Conservation (phyloP, 2,888 invertebrate species). For the Tridacna gigas region DNA sequence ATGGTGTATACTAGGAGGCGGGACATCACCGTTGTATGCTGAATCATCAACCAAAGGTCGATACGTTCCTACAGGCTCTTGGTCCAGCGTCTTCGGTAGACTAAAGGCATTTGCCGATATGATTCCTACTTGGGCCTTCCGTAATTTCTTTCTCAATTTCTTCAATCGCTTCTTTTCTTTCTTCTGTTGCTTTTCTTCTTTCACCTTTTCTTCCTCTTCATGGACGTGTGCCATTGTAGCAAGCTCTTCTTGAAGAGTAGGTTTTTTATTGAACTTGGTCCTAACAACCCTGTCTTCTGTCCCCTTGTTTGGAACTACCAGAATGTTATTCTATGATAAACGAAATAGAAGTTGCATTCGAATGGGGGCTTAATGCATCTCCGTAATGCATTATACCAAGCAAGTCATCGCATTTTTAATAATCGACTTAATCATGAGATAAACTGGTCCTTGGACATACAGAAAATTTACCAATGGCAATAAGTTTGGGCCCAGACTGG, state of each 20-base stretch:
- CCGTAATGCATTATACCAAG: no score
- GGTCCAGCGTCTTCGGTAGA: background rate
- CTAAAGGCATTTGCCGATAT: constrained; percentile 26
- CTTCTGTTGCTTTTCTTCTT: constrained; percentile 1
- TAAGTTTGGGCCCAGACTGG: no score
- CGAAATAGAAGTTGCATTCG: no score
- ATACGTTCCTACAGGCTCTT: constrained; percentile 5
- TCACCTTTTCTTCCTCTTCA: background rate
- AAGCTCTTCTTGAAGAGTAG: background rate
- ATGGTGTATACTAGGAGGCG: background rate
- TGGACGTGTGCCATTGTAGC: background rate
- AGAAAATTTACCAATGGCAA: no score
- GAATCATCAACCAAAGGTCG: background rate
- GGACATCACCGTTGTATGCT: background rate
- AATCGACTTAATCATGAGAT: no score
- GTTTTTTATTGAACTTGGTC: background rate
- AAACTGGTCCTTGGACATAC: no score
- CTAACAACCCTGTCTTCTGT: constrained; percentile 8
- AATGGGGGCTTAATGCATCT: no score
- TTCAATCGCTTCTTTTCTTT: constrained; percentile 15
- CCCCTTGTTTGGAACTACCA: background rate
- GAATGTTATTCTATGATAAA: no score
- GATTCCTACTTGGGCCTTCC: constrained; percentile 18
- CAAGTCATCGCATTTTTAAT: no score
- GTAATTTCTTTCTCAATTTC: background rate